Base-by-base conservation (phyloP, 2,888 invertebrate genomes). In the Eristalinus sepulchralis region DNA sequence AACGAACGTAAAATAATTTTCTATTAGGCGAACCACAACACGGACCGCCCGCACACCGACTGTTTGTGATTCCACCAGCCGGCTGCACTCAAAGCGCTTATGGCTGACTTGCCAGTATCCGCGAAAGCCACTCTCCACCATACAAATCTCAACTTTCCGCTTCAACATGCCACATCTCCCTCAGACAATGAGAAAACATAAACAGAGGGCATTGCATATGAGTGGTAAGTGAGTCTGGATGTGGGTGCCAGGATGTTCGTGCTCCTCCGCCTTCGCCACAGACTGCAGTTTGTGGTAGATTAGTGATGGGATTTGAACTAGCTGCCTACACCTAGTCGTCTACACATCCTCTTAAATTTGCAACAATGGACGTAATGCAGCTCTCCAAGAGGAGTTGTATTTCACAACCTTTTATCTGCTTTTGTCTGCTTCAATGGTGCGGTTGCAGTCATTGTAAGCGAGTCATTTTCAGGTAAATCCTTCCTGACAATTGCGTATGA, bases 281-380 rank as follows among this genome's bases (percentile, higher is more conserved):
- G 17, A 47, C 17, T 47, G 47, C 8, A 17, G 47, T 17, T 47
- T 47, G 8, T 9, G 8, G 47, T 13, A n/a, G n/a, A n/a, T n/a
- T 5, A n/a, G n/a, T 39, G 13, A 39, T 1, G 6, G 47, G 39
- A n/a, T 47, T 47, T 47, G 39, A 39, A 13, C 13, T 6, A 17
- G 17, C 17, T 17, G 47, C 47, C n/a, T n/a, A 47, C 6, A 47
- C 1, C 17, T 5, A 17, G 17, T 47, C 39, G n/a, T 39, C 0
- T n/a, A 2, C 70, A 76, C 53, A 82, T 78, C 77, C 83, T 63
- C n/a, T n/a, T 77, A 78, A 78, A 72, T 78, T 77, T 78, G 62
- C 67, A 62, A 59, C 67, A 63, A 33, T 71, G 55, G 62, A 77
- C 66, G 70, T 71, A 76, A 67, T 67, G 55, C 63, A 72, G 63